Base-by-base conservation (phyloP, 2,888 invertebrate species). In the Drosophila melanocephala region DNA sequence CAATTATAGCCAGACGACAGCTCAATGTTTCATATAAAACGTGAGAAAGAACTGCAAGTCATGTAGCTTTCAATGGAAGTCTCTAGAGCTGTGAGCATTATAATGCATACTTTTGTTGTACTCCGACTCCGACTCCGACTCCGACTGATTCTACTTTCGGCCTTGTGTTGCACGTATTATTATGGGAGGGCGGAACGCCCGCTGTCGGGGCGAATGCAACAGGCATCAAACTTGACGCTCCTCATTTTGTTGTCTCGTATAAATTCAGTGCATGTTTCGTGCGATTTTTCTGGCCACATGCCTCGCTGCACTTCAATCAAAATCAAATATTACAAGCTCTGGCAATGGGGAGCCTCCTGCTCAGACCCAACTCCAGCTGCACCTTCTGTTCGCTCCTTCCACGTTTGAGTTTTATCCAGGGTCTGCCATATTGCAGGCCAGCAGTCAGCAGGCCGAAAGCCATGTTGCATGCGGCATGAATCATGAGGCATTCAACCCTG, bases 251-350 rank as follows among this genome's bases (percentile, higher is more conserved):
- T 70, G 58, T 58, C 70, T 70, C 44, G 67, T 63, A 78, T 52
- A 70, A 69, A 69, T 81, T 71, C 74, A 51, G 82, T 58, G 63
- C 71, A 75, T 82, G 79, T 82, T 60, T 78, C 59, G 71, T 76
- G 79, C 75, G 63, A 84, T 83, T 87, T 87, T 84, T 81, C 70
- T 68, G 75, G 65, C 84, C 82, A 64, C 83, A 87, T 81, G 85
- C 87, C 87, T 79, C 77, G 77, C 81, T 85, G 84, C 89, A 89
- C 87, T 85, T 85, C 89, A 85, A 85, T 85, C 85, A 85, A 85
- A 85, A 85, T 85, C 85, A 85, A 85, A 85, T 87, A 89, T 85
- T 85, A 84, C 87, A 75, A 71, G 73, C 65, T 64, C 37, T 71
- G 37, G 51, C 64, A 52, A 51, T 61, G 47, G 57, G 56, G n/a